Base-by-base conservation (phyloP, 2,888 invertebrate genomes). In the Aspidiotus rigidus region DNA sequence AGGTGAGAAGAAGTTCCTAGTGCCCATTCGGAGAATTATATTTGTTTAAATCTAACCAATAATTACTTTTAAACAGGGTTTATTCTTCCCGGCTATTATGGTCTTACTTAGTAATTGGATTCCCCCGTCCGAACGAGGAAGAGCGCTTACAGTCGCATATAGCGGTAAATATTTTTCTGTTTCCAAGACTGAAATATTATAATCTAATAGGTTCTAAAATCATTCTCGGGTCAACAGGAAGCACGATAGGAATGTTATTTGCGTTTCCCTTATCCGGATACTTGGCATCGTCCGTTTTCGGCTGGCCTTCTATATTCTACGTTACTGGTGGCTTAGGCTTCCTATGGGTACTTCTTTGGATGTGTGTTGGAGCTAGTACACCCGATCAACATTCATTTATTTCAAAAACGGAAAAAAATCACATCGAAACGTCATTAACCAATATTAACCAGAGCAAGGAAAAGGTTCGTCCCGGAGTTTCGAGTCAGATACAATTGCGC, bases 301-400 rank as follows among this genome's bases (percentile, higher is more conserved):
- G 90, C 0, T 91, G 91, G 91, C 86, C 87, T 0, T 83, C 86
- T 9, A 85, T 87, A 70, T 90, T 90, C 78, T 91, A 90, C 75
- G 77, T 85, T 1, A 87, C 87, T 74, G 90, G 89, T 0, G 79
- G 80, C 3, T 75, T 84, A 0, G 85, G 86, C 0, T 75, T 84
- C 0, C 17, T 82, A 0, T 89, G 88, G 87, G 78, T 82, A 0
- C 71, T 83, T 0, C 71, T 78, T 0, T 90, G 85, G 80, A 77
- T 82, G 5, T 77, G 85, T 67, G 78, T 86, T 16, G 89, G 87
- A 0, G 81, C 85, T 9, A 84, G 84, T 71, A 83, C 83, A 0
- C 89, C 90, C 0, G 79, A 82, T 0, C 80, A 81, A 8, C 84
- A 85, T 74, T 81, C 78, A 0, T 76, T 80, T 42, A 86, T 87